Percentiles rank a stretch among this genome's conserved stretches.
phyloP scores from a whole-genome alignment of 2,888 invertebrate species.

The Gymnoscelis rufifasciata region DNA sequence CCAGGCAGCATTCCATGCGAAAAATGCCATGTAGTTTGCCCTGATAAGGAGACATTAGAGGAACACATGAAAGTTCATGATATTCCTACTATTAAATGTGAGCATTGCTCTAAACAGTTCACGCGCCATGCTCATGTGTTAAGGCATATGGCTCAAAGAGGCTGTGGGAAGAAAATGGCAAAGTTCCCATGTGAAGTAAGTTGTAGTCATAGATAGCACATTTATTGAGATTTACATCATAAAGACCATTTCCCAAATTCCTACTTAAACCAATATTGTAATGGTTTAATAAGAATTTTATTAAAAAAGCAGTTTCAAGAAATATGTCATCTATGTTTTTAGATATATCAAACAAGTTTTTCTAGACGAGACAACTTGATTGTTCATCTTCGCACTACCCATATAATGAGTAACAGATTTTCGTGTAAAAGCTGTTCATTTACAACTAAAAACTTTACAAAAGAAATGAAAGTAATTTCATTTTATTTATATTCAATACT shows the following conservation, averaged over 20 bases:
- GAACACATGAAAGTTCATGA: constrained; percentile 83
- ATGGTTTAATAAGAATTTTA: too few species aligned
- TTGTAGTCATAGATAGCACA: background rate
- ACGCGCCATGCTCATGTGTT: constrained; percentile 87
- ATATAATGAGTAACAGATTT: constrained; percentile 35
- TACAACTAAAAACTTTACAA: constrained; percentile 55
- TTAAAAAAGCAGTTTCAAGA: background rate
- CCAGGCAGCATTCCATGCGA: constrained; percentile 81
- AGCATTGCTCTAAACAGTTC: constrained; percentile 84
- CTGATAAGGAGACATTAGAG: constrained; percentile 78
- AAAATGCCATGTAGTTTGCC: constrained; percentile 83
- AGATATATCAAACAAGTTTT: constrained; percentile 82
- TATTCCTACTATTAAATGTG: constrained; percentile 77
- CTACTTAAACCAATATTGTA: too few species aligned
- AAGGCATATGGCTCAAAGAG: constrained; percentile 83
- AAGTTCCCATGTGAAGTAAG: constrained; percentile 60
- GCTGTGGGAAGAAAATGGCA: constrained; percentile 75
- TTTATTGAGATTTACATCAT: too few species aligned
- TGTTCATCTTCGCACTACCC: constrained; percentile 83
- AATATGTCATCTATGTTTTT: constrained; percentile 26
- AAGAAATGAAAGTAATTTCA: too few species aligned
- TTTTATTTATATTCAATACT: too few species aligned
- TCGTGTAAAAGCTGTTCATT: constrained; percentile 56
- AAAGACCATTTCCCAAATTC: too few species aligned
- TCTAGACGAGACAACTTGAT: constrained; percentile 87